A percentile compares a stretch with the other conserved stretches of the same genome.
Conservation (phyloP, 2,888 invertebrate species). For the Polyommatus icarus region DNA sequence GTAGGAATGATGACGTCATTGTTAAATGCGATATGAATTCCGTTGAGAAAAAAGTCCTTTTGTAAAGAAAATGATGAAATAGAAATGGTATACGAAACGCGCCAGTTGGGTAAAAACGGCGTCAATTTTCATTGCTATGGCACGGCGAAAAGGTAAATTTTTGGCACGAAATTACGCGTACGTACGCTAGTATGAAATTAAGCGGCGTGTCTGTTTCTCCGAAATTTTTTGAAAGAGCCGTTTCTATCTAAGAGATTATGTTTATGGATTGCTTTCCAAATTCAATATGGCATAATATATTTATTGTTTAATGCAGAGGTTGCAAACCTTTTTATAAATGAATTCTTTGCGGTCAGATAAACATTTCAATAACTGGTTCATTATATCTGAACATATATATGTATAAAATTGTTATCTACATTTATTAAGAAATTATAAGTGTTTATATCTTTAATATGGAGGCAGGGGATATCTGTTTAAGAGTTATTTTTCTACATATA, state of each 20-base stretch:
- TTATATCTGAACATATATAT: conserved; percentile 18
- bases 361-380: conserved; percentile 13
- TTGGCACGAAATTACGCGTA: not conserved
- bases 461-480: conserved; percentile 22
- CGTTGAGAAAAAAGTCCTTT: conserved; percentile 51
- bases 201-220: not conserved
- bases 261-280: not conserved
- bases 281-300: not conserved
- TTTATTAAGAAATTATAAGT: conserved; percentile 28
- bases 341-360: not conserved
- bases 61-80: conserved; percentile 46
- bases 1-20: conserved; percentile 55
- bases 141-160: not conserved
- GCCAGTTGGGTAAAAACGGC: not conserved
- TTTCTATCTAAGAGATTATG: not conserved
- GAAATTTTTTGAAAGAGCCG: not conserved
- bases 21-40: conserved; percentile 45
- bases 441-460: conserved; percentile 30
- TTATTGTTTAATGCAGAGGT: not conserved
- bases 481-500: conserved; percentile 31
- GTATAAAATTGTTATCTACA: conserved; percentile 31
- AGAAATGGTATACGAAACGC: not conserved
- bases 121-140: no score
- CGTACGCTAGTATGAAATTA: not conserved
- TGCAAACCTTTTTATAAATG: not conserved